These are phyloP conservation scores for Hippocampus barbouri DNA, from an alignment of 2,113 vertebrate genomes.

Conservation along the genomic window DNA sequence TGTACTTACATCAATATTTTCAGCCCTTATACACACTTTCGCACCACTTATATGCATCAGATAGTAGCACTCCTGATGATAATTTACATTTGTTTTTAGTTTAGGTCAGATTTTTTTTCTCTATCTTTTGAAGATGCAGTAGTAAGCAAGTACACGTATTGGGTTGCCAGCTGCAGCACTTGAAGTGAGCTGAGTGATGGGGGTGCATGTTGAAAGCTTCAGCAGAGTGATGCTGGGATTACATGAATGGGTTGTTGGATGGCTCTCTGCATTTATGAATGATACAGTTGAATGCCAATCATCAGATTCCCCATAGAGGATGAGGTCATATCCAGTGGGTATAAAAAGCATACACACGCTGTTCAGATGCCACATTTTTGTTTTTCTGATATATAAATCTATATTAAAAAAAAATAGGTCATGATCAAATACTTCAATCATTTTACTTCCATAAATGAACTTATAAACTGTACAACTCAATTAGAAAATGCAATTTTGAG, in stretches of 20 bases:
- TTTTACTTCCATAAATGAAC: too few relatives aligned
- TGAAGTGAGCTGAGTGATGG: conserved; percentile 41
- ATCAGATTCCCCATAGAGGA: conserved; percentile 18
- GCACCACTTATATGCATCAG: too few relatives aligned
- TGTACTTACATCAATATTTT: too few relatives aligned
- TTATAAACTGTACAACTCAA: too few relatives aligned
- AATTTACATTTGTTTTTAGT: too few relatives aligned
- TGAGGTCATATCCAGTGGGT: not conserved
- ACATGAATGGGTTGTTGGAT: conserved; percentile 52
- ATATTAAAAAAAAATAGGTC: too few relatives aligned
- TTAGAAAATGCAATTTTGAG: too few relatives aligned
- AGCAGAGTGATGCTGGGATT: conserved; percentile 41
- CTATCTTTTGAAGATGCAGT: conserved; percentile 35
- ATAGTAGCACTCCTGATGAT: too few relatives aligned
- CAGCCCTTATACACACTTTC: too few relatives aligned
- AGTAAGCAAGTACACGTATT: conserved; percentile 33
- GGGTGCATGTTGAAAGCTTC: conserved; percentile 47
- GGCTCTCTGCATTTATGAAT: conserved; percentile 47
- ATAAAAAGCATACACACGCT: not conserved
- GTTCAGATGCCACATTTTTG: not conserved
- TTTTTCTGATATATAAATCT: not conserved
- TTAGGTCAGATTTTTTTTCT: conserved; percentile 13
- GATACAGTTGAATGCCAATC: conserved; percentile 20
- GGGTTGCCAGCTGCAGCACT: conserved; percentile 45
- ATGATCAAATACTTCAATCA: too few relatives aligned